Base-by-base conservation (phyloP, 2,888 invertebrate species). In the Charanyca ferruginea region DNA sequence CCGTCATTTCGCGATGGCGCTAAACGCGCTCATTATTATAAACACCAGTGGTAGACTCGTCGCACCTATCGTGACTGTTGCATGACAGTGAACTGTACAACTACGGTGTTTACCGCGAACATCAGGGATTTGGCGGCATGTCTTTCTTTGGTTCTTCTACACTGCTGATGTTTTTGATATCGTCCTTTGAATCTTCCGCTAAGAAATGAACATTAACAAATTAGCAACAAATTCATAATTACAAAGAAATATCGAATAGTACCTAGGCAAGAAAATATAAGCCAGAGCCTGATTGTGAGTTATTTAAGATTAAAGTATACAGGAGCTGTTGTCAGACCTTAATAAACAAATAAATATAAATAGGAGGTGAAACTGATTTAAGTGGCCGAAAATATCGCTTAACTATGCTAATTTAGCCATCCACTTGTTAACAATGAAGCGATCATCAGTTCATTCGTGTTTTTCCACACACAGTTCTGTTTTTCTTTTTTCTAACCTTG, bases 131-230 rank as follows among this genome's bases (percentile, higher is more conserved):
- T 77, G 96, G 94, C 58, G 96, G 93, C 59, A 96, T 90, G 48
- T 97, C 97, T 89, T 97, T 97, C 93, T 97, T 97, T 83, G 96
- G 92, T 86, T 97, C 97, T 80, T 97, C 97, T 81, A 94, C 94
- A 83, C 94, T 96, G 83, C 89, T 88, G 84, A 93, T 79, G 63
- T 96, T 96, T 80, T 97, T 96, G 54, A 95, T 89, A 53, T 97
- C 97, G 66, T 97, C 96, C 87, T 97, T 96, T 64, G 96, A 93
- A 84, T 96, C 96, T 84, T 97, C 97, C 93, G 93, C 96, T 96
- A 87, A n/a, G 93, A 93, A 84, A 80, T 66, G 76, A 74, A 83
- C 49, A 63, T 52, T 44, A 18, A 45, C n/a, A 68, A 60, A 57
- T 68, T 20, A 61, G 22, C 8, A 25, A 58, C 11, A 25, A 32